A percentile compares a stretch with the other conserved stretches of the same genome.
Evolutionary conservation across 2,888 invertebrate genomes (phyloP).

Genomic region (Parapristionchus giblindavisi): DNA sequence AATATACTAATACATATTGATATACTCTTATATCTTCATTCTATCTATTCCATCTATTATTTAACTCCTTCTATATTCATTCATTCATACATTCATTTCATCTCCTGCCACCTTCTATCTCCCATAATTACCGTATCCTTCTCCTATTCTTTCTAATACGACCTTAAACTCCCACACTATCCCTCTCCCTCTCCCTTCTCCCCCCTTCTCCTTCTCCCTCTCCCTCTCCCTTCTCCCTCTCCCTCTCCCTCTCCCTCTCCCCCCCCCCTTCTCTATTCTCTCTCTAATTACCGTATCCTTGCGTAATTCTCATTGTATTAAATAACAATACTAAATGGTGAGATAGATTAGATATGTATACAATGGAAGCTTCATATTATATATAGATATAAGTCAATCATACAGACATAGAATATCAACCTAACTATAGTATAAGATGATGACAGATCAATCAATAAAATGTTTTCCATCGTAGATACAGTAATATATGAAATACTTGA

Average conservation of each 20-base stretch:
- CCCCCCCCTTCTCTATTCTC: not conserved
- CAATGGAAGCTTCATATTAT: not conserved
- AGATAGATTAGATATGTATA: constrained; percentile 5
- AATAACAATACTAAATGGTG: constrained; percentile 13
- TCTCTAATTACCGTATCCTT: constrained; percentile 27
- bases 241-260: constrained; percentile 7
- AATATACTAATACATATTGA: not conserved
- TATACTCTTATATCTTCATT: not conserved
- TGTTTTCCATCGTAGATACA: not conserved
- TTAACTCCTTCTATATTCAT: constrained; percentile 4
- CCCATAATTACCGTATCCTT: constrained; percentile 14
- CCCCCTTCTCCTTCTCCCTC: not conserved
- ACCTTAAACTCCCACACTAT: not conserved
- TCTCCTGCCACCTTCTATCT: not conserved
- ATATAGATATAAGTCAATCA: not conserved
- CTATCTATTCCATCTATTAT: no score
- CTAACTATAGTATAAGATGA: not conserved
- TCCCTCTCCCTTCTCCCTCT: not conserved
- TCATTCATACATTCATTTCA: constrained; percentile 13
- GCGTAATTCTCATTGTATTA: constrained; percentile 14
- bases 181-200: not conserved
- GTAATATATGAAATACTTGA: no score
- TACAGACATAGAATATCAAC: no score
- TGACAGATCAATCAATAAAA: not conserved
- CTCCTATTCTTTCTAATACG: constrained; percentile 12